These are phyloP conservation scores for Balanococcus diminutus DNA, from an alignment of 2,888 invertebrate genomes.

Conservation along the genomic window DNA sequence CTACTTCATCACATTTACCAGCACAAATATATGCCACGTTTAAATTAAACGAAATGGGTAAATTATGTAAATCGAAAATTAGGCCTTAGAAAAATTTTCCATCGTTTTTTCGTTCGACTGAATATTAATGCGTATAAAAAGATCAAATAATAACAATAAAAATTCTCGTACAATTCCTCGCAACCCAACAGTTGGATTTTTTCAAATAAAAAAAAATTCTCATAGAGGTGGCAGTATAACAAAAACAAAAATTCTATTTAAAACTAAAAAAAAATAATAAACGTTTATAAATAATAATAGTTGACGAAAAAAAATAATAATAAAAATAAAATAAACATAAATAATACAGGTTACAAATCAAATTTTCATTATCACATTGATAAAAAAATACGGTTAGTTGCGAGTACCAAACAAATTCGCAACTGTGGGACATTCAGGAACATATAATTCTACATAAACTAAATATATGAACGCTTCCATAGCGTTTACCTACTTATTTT, in stretches of 20 bases:
- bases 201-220: background rate
- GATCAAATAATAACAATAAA: conserved; percentile 6
- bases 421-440: conserved; percentile 53
- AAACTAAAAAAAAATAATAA: conserved; percentile 41
- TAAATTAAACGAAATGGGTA: background rate
- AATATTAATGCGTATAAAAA: background rate
- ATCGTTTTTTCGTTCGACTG: background rate
- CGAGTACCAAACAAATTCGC: conserved; percentile 48
- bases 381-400: conserved; percentile 52
- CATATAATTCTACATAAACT: conserved; percentile 52
- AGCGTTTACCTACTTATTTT: conserved; percentile 31
- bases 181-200: background rate
- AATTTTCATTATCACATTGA: conserved; percentile 53
- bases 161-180: conserved; percentile 2
- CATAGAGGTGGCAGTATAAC: conserved; percentile 53
- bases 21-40: background rate
- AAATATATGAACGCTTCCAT: conserved; percentile 37
- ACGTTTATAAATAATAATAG: conserved; percentile 30
- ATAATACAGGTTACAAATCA: conserved; percentile 52
- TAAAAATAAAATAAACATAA: conserved; percentile 13
- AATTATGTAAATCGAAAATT: conserved; percentile 13
- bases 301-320: conserved; percentile 37
- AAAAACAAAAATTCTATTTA: conserved; percentile 35
- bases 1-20: conserved; percentile 30
- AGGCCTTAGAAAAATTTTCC: conserved; percentile 26